Conservation (phyloP, 2,888 invertebrate genomes). For the Cordilura impudica region DNA sequence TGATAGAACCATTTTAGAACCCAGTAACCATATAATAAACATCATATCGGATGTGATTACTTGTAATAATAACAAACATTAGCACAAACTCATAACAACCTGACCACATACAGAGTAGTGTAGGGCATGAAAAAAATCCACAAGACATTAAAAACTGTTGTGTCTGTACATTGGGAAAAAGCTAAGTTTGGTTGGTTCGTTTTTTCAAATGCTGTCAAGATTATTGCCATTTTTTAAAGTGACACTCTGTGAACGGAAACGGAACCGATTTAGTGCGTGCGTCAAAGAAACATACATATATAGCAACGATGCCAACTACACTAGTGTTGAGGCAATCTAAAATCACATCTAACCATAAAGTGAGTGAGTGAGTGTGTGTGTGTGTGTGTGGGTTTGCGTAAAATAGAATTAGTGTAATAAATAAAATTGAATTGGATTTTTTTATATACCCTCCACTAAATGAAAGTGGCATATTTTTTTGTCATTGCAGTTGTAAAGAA, state of each 20-base stretch:
- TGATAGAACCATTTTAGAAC: too few species aligned
- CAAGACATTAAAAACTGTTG: conserved; percentile 11
- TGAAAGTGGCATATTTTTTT: too few species aligned
- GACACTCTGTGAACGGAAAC: conserved; percentile 33
- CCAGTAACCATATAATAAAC: too few species aligned
- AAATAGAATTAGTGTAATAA: conserved; percentile 59
- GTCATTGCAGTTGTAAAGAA: conserved; percentile 18
- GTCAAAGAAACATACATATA: background rate
- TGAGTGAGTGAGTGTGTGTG: background rate
- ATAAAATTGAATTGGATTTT: conserved; percentile 59
- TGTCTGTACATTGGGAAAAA: conserved; percentile 20
- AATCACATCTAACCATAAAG: conserved; percentile 1
- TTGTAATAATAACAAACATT: too few species aligned
- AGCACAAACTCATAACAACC: too few species aligned
- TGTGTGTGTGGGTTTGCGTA: background rate
- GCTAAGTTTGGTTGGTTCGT: conserved; percentile 36
- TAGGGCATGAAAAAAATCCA: too few species aligned
- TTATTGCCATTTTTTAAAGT: conserved; percentile 63
- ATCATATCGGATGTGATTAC: too few species aligned
- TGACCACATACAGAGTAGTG: too few species aligned
- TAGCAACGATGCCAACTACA: background rate
- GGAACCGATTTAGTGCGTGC: conserved; percentile 26
- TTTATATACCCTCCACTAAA: too few species aligned
- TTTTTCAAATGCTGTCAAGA: conserved; percentile 64
- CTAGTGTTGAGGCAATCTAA: background rate